phyloP scores from a whole-genome alignment of 2,888 invertebrate species.

The Onchidella celtica region DNA sequence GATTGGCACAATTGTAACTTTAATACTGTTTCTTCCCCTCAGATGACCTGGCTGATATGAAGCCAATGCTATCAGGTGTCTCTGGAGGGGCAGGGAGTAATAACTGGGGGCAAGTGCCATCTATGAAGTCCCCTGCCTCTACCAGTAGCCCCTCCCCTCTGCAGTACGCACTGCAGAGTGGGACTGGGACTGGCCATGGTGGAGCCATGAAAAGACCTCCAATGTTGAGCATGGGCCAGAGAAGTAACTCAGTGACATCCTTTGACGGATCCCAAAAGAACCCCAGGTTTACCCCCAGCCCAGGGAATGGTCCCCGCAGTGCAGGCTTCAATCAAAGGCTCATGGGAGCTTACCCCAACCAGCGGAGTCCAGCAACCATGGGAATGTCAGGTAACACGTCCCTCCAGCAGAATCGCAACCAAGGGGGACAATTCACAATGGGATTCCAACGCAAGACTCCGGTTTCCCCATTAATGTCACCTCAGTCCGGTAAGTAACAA shows the following conservation, averaged over 20 bases:
- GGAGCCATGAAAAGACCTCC: slow-evolving; percentile 46
- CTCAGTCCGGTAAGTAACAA: slow-evolving; percentile 50
- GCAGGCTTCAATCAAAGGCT: slow-evolving; percentile 58
- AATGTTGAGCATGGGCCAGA: slow-evolving; percentile 45
- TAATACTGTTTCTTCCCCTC: no score
- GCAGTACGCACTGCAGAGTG: slow-evolving; percentile 49
- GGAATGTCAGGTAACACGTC: neutral
- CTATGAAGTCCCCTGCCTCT: slow-evolving; percentile 37
- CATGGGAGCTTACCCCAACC: slow-evolving; percentile 52
- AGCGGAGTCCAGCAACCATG: slow-evolving; percentile 64
- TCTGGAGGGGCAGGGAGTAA: neutral
- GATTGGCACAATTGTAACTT: no score
- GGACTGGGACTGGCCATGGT: neutral
- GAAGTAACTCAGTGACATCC: slow-evolving; percentile 58
- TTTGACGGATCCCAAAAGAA: slow-evolving; percentile 66
- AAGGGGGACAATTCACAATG: slow-evolving; percentile 51
- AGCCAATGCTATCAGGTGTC: slow-evolving; percentile 14
- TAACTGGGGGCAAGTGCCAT: slow-evolving; percentile 31
- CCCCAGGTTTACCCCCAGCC: slow-evolving; percentile 64
- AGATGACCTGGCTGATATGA: slow-evolving; percentile 35
- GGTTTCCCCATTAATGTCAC: slow-evolving; percentile 57
- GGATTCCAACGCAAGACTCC: slow-evolving; percentile 52
- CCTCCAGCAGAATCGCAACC: slow-evolving; percentile 47
- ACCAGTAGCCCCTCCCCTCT: slow-evolving; percentile 42
- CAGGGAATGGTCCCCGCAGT: slow-evolving; percentile 56